phyloP scores from a whole-genome alignment of 2,888 invertebrate species.

The Salpingus planirostris region DNA sequence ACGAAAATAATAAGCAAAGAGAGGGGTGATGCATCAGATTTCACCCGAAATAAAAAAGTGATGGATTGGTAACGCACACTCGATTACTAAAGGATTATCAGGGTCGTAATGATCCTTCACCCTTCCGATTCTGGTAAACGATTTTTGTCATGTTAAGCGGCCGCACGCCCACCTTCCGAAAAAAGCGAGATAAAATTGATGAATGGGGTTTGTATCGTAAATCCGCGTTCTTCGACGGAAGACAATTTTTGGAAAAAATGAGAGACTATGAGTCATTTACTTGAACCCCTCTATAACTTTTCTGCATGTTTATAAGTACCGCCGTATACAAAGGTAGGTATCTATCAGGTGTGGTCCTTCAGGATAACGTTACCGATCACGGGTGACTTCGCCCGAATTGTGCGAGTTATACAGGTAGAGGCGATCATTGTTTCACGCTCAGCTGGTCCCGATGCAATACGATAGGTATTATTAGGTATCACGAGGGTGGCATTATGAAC shows the following conservation, averaged over 20 bases:
- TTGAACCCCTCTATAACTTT: too few relatives aligned
- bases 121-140: too few relatives aligned
- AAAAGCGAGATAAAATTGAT: constrained; percentile 13
- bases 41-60: constrained; percentile 38
- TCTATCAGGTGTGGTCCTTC: constrained; percentile 39
- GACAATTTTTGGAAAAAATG: too few relatives aligned
- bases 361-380: constrained; percentile 31
- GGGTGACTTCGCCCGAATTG: constrained; percentile 31
- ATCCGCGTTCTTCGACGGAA: too few relatives aligned
- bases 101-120: constrained; percentile 26
- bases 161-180: constrained; percentile 28
- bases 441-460: constrained; percentile 23
- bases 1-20: too few relatives aligned
- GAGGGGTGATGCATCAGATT: constrained; percentile 41
- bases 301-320: too few relatives aligned
- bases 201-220: too few relatives aligned
- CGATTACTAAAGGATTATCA: constrained; percentile 41
- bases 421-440: constrained; percentile 34
- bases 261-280: too few relatives aligned
- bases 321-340: too few relatives aligned
- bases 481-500: constrained; percentile 23
- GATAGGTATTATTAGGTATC: too few relatives aligned
- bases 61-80: constrained; percentile 41
- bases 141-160: constrained; percentile 38
- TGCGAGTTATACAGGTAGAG: too few relatives aligned